These are phyloP conservation scores for Mythimna lalbum DNA, from an alignment of 2,888 invertebrate genomes.

Conservation along the genomic window DNA sequence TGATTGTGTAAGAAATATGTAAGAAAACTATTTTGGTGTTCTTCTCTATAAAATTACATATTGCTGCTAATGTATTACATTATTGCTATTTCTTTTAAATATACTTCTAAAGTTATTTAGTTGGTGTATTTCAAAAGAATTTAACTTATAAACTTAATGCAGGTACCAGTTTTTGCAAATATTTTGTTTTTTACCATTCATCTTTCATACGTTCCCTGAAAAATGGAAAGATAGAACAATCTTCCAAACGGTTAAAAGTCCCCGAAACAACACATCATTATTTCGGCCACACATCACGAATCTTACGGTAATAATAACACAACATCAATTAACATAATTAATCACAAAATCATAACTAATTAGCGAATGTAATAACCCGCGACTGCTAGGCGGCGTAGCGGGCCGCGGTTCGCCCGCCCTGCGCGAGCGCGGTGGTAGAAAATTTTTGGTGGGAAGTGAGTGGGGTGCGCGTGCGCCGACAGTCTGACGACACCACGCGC, in stretches of 20 bases:
- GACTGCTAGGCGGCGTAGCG: constrained; percentile 77
- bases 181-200: background rate
- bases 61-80: accelerated
- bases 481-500: constrained; percentile 84
- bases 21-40: constrained; percentile 9
- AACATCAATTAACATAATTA: constrained; percentile 64
- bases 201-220: background rate
- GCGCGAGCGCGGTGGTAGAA: constrained; percentile 82
- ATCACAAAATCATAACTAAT: constrained; percentile 62
- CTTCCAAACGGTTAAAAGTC: constrained; percentile 10
- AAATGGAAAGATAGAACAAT: background rate
- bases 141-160: background rate
- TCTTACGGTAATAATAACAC: constrained; percentile 62
- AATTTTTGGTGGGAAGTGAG: constrained; percentile 89
- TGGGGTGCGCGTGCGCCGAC: constrained; percentile 89
- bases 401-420: constrained; percentile 80
- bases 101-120: background rate
- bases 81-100: background rate
- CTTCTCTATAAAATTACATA: background rate
- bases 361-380: constrained; percentile 61
- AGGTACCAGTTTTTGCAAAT: background rate
- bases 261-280: constrained; percentile 45
- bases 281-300: constrained; percentile 50
- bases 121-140: background rate
- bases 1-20: constrained; percentile 18